Conservation (phyloP, 1,140 invertebrate genomes). For the Bombyx mori region ASM3026992v2 NC_085108.1:6340001-6340500, state of each 20-base stretch:
- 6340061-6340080: too few relatives aligned
- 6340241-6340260: slow-evolving; percentile 28
- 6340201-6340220: too few relatives aligned
- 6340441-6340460: slow-evolving; percentile 74
- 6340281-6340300: slow-evolving; percentile 33
- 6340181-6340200: too few relatives aligned
- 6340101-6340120: too few relatives aligned
- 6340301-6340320: slow-evolving; percentile 51
- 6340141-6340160: too few relatives aligned
- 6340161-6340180: too few relatives aligned
- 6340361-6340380: slow-evolving; percentile 71
- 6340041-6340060: too few relatives aligned
- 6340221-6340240: slow-evolving; percentile 36
- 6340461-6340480: slow-evolving; percentile 68
- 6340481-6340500: slow-evolving; percentile 73
- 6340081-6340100: too few relatives aligned
- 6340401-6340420: slow-evolving; percentile 74
- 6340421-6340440: slow-evolving; percentile 73
- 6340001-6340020: too few relatives aligned
- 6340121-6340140: too few relatives aligned
- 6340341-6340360: slow-evolving; percentile 83
- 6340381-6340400: slow-evolving; percentile 49
- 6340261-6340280: slow-evolving; percentile 37
- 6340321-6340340: slow-evolving; percentile 74
- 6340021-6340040: too few relatives aligned